Conservation (phyloP, 2,888 invertebrate genomes). For the Parthenolecanium corni region DNA sequence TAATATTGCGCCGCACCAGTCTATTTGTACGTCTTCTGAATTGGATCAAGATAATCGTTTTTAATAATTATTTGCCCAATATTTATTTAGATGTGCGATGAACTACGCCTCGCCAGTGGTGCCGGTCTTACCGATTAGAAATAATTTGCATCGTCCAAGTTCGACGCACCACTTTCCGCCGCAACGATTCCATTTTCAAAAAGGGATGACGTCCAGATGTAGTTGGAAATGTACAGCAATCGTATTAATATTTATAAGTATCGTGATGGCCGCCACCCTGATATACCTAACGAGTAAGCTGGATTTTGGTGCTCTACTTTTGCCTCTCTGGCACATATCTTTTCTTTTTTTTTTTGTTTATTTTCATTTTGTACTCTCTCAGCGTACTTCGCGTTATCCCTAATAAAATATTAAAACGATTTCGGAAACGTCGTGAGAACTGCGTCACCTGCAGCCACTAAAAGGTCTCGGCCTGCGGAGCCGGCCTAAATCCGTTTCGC, state of each 20-base stretch:
- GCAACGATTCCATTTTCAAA: constrained; percentile 74
- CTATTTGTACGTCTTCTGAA: no score
- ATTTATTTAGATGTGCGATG: constrained; percentile 50
- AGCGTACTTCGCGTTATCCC: background rate
- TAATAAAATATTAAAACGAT: constrained; percentile 19
- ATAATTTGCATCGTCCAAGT: constrained; percentile 53
- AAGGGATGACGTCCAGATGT: constrained; percentile 73
- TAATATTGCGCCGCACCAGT: no score
- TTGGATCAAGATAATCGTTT: no score
- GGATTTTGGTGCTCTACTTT: no score
- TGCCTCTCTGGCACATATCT: no score
- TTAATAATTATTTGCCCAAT: no score
- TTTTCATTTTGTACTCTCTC: no score
- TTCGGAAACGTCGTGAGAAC: constrained; percentile 34
- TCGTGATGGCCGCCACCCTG: constrained; percentile 68
- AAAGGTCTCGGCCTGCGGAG: no score
- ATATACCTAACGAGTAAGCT: constrained; percentile 74
- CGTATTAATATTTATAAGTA: constrained; percentile 69
- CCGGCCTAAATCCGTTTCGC: no score
- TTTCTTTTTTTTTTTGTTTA: no score
- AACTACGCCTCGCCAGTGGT: constrained; percentile 48
- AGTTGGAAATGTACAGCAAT: constrained; percentile 89
- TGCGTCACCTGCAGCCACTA: no score
- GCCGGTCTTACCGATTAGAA: constrained; percentile 63
- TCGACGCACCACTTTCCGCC: constrained; percentile 61